Evolutionary conservation across 1,140 invertebrate genomes (phyloP).

Genomic region (Eriosoma lanigerum): DNA sequence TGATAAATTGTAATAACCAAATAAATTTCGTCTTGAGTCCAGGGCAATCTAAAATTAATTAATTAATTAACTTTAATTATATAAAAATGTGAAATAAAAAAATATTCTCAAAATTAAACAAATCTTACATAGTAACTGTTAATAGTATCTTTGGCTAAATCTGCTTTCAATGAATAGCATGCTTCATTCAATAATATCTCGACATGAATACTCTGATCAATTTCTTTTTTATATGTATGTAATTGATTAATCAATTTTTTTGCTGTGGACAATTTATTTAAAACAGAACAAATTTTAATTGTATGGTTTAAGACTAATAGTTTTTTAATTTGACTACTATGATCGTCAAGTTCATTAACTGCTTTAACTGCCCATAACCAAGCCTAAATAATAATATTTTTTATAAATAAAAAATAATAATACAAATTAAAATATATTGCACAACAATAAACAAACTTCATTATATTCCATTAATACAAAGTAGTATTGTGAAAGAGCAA

Average conservation of each 20-base stretch:
- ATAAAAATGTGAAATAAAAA: no score
- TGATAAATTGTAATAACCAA: constrained; percentile 80
- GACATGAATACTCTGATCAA: constrained; percentile 22
- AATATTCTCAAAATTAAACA: no score
- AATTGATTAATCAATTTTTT: constrained; percentile 41
- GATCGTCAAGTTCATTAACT: constrained; percentile 21
- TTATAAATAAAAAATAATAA: background rate
- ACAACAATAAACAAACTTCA: background rate
- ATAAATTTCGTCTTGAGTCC: constrained; percentile 72
- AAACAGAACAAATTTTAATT: constrained; percentile 24
- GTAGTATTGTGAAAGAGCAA: constrained; percentile 37
- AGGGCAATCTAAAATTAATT: constrained; percentile 68
- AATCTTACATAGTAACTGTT: constrained; percentile 43
- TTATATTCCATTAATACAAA: constrained; percentile 38
- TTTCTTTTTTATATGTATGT: constrained; percentile 13
- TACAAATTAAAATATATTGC: background rate
- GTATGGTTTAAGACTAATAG: constrained; percentile 9
- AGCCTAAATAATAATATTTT: constrained; percentile 1
- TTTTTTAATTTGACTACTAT: background rate
- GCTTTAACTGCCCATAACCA: constrained; percentile 38
- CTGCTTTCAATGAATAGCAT: constrained; percentile 27
- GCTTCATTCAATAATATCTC: constrained; percentile 39
- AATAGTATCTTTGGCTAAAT: constrained; percentile 44
- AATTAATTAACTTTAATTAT: no score
- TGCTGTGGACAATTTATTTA: constrained; percentile 20